Evolutionary conservation across 2,888 invertebrate genomes (phyloP).

Genomic region (Caenorhabditis uteleia): DNA sequence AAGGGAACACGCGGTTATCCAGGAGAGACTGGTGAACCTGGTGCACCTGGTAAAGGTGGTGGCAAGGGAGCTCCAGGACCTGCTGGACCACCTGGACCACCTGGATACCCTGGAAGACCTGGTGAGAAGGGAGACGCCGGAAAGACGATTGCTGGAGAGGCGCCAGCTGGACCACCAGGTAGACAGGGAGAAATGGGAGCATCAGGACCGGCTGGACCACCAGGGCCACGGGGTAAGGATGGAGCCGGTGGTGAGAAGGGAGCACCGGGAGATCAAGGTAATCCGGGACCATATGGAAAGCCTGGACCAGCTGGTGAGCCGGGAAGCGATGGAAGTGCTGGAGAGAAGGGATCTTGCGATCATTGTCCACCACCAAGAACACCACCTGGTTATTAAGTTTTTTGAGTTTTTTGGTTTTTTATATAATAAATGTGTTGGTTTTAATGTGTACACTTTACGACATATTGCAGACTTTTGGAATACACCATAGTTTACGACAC

Average conservation of each 20-base stretch:
- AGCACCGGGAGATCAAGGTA: constrained; percentile 65
- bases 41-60: constrained; percentile 56
- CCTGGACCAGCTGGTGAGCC: constrained; percentile 58
- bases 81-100: constrained; percentile 53
- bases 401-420: constrained; percentile 1
- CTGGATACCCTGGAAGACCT: constrained; percentile 63
- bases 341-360: constrained; percentile 61
- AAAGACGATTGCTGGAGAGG: constrained; percentile 48
- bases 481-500: too few species aligned
- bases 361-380: constrained; percentile 65
- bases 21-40: constrained; percentile 65
- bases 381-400: constrained; percentile 62
- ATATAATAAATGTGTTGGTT: constrained; percentile 1
- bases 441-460: too few species aligned
- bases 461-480: too few species aligned
- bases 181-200: constrained; percentile 63
- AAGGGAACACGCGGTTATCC: constrained; percentile 66
- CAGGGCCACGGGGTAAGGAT: constrained; percentile 57
- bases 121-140: constrained; percentile 58
- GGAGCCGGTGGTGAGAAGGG: constrained; percentile 61
- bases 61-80: constrained; percentile 60
- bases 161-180: constrained; percentile 59
- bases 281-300: constrained; percentile 63
- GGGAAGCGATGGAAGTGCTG: constrained; percentile 53
- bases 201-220: constrained; percentile 59